Evolutionary conservation across 2,888 invertebrate species (phyloP).

Genomic region (Diabrotica balteata): DNA sequence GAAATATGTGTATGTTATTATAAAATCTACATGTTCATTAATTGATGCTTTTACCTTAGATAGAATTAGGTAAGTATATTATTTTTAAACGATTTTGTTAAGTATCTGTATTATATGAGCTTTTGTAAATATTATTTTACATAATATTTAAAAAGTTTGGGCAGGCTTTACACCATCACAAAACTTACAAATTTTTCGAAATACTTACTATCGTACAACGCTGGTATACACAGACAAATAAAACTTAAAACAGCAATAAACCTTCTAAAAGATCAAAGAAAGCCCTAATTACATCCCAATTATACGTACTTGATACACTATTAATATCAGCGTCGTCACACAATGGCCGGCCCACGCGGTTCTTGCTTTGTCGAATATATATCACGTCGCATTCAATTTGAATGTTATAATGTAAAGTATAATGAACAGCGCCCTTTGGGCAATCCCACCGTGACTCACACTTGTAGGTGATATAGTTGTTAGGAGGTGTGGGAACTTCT

Average conservation of each 20-base stretch:
- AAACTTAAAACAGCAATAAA: neutral
- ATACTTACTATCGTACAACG: too few relatives aligned
- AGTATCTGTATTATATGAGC: too few relatives aligned
- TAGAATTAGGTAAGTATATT: too few relatives aligned
- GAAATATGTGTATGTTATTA: too few relatives aligned
- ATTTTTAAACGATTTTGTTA: too few relatives aligned
- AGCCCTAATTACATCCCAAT: conserved; percentile 33
- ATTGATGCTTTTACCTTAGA: too few relatives aligned
- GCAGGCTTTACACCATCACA: too few relatives aligned
- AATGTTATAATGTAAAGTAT: conserved; percentile 56
- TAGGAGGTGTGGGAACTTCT: conserved; percentile 56
- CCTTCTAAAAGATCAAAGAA: conserved; percentile 21
- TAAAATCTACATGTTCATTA: too few relatives aligned
- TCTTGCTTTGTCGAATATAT: conserved; percentile 47
- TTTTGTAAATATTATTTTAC: too few relatives aligned
- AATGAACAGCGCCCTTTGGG: conserved; percentile 58
- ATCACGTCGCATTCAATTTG: conserved; percentile 58
- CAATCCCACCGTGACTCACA: conserved; percentile 58
- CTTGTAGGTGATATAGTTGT: conserved; percentile 59
- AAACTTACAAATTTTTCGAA: too few relatives aligned
- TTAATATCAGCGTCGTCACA: conserved; percentile 41
- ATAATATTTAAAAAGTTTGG: too few relatives aligned
- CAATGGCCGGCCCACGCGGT: conserved; percentile 38
- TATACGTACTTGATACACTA: conserved; percentile 39
- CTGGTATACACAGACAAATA: too few relatives aligned